These are phyloP conservation scores for Drosophila peninsularis DNA, from an alignment of 2,888 invertebrate genomes.

Conservation along the genomic window DNA sequence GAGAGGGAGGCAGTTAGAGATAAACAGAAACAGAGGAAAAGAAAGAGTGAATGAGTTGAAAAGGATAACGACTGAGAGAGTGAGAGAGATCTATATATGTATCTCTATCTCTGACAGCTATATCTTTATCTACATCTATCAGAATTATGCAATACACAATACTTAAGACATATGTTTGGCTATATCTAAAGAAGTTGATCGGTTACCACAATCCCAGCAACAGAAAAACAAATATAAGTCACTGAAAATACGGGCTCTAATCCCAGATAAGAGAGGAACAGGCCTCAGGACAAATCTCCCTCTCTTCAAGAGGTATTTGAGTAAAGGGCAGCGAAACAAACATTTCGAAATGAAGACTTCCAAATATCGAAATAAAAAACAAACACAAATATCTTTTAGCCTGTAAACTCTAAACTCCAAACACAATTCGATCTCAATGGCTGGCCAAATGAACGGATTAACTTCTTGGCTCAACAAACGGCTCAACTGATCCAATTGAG, in stretches of 20 bases:
- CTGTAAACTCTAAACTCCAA: too few species aligned
- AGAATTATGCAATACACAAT: neutral
- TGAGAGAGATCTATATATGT: neutral
- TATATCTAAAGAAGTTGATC: neutral
- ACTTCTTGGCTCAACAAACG: conserved; percentile 10
- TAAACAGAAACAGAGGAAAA: too few species aligned
- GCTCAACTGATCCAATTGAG: conserved; percentile 22
- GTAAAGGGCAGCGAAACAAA: too few species aligned
- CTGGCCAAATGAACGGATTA: conserved; percentile 22
- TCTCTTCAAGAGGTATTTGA: neutral
- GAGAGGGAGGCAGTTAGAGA: too few species aligned
- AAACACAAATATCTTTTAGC: too few species aligned
- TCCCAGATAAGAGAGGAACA: neutral
- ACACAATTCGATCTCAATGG: conserved; percentile 2
- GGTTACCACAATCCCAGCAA: neutral
- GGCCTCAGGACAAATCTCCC: neutral
- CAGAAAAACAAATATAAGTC: neutral
- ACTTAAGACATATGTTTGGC: neutral
- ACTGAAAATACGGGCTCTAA: neutral
- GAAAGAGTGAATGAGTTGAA: too few species aligned
- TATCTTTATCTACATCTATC: neutral
- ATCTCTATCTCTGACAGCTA: conserved; percentile 1
- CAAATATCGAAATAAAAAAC: neutral
- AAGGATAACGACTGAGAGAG: too few species aligned
- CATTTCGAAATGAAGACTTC: too few species aligned